phyloP scores from a whole-genome alignment of 2,797 vertebrate species.

The Myotis pilosus region DNA sequence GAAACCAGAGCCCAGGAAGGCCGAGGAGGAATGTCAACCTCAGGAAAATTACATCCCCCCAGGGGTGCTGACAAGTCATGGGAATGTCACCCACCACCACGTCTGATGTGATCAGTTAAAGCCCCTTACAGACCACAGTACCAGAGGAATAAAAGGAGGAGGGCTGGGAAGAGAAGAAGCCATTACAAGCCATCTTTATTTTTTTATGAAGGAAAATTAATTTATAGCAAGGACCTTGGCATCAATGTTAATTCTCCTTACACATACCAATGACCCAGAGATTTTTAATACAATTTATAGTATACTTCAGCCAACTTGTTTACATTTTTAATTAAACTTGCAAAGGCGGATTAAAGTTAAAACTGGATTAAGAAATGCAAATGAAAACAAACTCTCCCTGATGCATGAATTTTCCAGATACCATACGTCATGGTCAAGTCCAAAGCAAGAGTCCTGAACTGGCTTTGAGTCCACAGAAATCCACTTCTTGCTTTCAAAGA shows the following conservation, averaged over 20 bases:
- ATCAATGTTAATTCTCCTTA: slow-evolving; percentile 15
- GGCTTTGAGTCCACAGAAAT: background rate
- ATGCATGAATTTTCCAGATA: slow-evolving; percentile 48
- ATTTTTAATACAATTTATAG: slow-evolving; percentile 54
- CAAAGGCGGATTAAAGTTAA: slow-evolving; percentile 51
- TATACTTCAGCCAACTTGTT: slow-evolving; percentile 45
- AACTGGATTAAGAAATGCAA: slow-evolving; percentile 62
- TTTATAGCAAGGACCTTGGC: background rate
- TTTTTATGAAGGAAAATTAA: background rate
- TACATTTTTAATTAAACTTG: slow-evolving; percentile 57
- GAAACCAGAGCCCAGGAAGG: slow-evolving; percentile 62
- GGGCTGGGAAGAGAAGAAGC: background rate
- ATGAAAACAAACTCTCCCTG: slow-evolving; percentile 51
- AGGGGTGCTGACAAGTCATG: background rate
- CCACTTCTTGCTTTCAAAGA: slow-evolving; percentile 16
- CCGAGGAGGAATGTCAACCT: background rate
- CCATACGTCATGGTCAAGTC: background rate
- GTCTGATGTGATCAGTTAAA: slow-evolving; percentile 65
- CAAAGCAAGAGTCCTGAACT: slow-evolving; percentile 4
- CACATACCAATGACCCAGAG: background rate
- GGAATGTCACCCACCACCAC: slow-evolving; percentile 65
- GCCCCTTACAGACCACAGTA: background rate
- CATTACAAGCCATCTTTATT: background rate
- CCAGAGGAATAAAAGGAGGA: slow-evolving; percentile 40
- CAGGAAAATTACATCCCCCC: slow-evolving; percentile 54